These are phyloP conservation scores for Globicephala melas DNA, from an alignment of 2,113 vertebrate genomes.

Conservation along the genomic window DNA sequence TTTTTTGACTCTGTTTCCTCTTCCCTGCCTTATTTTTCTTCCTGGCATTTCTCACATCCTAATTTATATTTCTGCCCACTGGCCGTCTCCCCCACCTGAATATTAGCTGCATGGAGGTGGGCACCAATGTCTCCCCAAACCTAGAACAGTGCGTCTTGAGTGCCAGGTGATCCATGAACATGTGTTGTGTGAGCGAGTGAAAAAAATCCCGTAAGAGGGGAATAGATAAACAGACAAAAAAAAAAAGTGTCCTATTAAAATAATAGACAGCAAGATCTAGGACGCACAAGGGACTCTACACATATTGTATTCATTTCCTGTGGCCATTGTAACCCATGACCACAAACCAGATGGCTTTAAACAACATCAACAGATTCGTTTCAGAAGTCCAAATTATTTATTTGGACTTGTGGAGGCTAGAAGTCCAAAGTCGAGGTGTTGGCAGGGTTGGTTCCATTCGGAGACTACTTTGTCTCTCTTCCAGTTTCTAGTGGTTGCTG, in stretches of 20 bases:
- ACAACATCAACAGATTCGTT: neutral
- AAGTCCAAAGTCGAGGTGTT: neutral
- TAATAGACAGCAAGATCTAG: neutral
- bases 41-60: neutral
- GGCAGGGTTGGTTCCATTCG: neutral
- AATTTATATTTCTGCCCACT: neutral
- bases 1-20: neutral
- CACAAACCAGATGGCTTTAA: neutral
- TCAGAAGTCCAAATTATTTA: neutral
- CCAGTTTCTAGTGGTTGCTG: neutral
- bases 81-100: neutral
- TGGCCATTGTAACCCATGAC: neutral
- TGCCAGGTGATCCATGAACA: neutral
- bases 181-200: neutral
- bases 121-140: neutral
- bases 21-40: neutral
- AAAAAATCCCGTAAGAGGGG: neutral
- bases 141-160: neutral
- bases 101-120: neutral
- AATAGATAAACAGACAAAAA: neutral
- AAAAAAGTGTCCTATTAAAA: neutral
- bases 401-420: neutral
- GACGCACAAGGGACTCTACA: neutral
- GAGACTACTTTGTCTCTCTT: neutral
- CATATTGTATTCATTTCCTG: neutral